Conservation (phyloP, 2,113 vertebrate species). For the Toxostoma redivivum region DNA sequence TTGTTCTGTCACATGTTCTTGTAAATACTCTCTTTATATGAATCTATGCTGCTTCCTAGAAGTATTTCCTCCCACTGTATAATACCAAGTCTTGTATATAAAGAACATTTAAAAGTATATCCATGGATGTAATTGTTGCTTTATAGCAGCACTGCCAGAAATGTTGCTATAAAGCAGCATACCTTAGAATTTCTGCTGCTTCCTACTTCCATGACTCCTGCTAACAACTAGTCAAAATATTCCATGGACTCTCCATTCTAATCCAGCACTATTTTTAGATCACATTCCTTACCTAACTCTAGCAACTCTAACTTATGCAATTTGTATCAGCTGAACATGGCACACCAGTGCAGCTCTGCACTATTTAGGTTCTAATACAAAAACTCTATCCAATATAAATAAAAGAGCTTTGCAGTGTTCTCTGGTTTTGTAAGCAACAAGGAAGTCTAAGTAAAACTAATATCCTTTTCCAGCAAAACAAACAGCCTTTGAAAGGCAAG, state of each 20-base stretch:
- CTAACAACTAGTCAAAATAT: background rate
- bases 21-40: background rate
- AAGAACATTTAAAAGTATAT: background rate
- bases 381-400: background rate
- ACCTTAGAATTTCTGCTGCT: background rate
- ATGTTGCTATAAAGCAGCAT: background rate
- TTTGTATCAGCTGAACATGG: background rate
- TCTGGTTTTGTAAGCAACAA: background rate
- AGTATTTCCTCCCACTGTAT: background rate
- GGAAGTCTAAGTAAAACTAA: background rate
- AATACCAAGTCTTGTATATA: fast-evolving
- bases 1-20: background rate
- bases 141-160: background rate
- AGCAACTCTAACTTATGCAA: background rate
- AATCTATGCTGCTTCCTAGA: background rate
- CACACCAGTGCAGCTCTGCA: background rate
- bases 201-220: background rate
- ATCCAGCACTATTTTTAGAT: background rate
- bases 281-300: background rate
- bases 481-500: background rate
- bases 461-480: background rate
- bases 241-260: background rate
- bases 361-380: background rate
- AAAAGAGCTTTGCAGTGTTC: background rate
- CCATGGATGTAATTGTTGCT: background rate